Conservation (phyloP, 2,888 invertebrate genomes). For the Eurytoma californica region DNA sequence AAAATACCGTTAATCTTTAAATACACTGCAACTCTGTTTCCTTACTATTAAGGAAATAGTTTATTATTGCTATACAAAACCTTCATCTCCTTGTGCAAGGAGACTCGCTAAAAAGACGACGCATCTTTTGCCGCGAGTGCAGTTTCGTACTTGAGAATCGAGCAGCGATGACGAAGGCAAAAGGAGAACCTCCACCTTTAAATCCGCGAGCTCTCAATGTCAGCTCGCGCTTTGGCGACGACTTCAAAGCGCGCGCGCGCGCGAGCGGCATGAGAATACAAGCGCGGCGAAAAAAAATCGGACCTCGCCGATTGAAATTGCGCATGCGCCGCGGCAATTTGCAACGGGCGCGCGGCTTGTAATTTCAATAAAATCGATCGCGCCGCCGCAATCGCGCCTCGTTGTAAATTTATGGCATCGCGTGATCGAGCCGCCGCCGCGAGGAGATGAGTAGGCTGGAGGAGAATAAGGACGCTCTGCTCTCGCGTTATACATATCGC, state of each 20-base stretch:
- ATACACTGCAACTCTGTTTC: no score
- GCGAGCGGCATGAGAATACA: not conserved
- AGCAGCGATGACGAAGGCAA: no score
- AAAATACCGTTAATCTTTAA: no score
- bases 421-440: not conserved
- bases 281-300: conserved; percentile 3
- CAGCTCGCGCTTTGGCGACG: not conserved
- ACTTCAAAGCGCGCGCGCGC: no score
- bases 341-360: conserved; percentile 20
- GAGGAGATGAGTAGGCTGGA: conserved; percentile 6
- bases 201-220: not conserved
- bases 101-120: no score
- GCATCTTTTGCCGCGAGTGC: no score
- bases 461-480: not conserved
- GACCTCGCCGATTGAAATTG: conserved; percentile 29
- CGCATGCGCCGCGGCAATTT: conserved; percentile 21
- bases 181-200: no score
- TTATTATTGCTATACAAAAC: no score
- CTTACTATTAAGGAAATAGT: no score
- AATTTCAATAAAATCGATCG: conserved; percentile 47
- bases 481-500: not conserved
- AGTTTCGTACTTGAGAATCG: no score
- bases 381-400: not conserved
- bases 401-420: conserved; percentile 24
- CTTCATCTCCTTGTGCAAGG: no score